These are phyloP conservation scores for Polypedilum pembai DNA, from an alignment of 1,140 invertebrate species.

Conservation along the genomic window DNA sequence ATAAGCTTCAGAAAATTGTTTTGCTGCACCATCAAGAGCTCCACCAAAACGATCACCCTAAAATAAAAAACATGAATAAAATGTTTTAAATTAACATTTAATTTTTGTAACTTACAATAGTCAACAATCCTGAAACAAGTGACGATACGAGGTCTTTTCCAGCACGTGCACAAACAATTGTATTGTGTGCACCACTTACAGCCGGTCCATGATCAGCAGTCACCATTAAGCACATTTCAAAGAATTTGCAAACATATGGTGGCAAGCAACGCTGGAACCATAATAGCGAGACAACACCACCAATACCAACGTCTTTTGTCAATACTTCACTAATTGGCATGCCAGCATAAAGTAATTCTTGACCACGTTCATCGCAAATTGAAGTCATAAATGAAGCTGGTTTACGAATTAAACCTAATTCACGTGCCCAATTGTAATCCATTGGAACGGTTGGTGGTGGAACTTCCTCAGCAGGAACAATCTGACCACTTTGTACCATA, in stretches of 20 bases:
- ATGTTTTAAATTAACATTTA: slow-evolving; percentile 21
- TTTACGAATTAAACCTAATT: slow-evolving; percentile 95
- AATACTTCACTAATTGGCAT: slow-evolving; percentile 95
- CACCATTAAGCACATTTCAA: slow-evolving; percentile 99
- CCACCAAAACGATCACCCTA: slow-evolving; percentile 98
- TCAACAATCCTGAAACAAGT: slow-evolving; percentile 92
- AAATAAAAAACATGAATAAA: slow-evolving; percentile 30
- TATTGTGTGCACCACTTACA: slow-evolving; percentile 98
- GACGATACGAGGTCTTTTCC: slow-evolving; percentile 98
- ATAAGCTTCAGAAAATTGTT: slow-evolving; percentile 93
- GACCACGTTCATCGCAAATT: slow-evolving; percentile 98
- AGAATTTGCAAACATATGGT: slow-evolving; percentile 90
- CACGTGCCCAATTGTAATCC: slow-evolving; percentile 98
- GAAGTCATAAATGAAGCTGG: slow-evolving; percentile 99
- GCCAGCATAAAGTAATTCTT: slow-evolving; percentile 95
- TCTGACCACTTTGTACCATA: slow-evolving; percentile 72
- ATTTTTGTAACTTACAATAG: slow-evolving; percentile 70
- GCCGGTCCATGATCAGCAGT: slow-evolving; percentile 99
- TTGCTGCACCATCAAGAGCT: slow-evolving; percentile 91
- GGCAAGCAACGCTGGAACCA: slow-evolving; percentile 98
- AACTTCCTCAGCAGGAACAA: slow-evolving; percentile 82
- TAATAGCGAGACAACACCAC: slow-evolving; percentile 91
- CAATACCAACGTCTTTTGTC: slow-evolving; percentile 87
- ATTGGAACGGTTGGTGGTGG: slow-evolving; percentile 98
- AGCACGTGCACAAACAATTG: slow-evolving; percentile 96